Conservation (phyloP, 1,140 invertebrate species). For the Panagrolaimus sp. region DNA sequence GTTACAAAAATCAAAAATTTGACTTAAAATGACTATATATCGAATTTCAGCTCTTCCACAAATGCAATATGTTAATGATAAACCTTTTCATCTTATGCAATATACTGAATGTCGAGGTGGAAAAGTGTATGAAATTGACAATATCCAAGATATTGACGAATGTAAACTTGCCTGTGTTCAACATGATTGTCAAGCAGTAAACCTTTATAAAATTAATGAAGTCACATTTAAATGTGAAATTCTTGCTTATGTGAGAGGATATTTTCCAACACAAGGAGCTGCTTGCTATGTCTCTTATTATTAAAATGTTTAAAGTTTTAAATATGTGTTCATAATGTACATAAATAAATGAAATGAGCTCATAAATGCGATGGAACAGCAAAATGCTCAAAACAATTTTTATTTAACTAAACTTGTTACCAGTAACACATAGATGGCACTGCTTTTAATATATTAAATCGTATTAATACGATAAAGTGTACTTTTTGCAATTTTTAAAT, state of each 20-base stretch:
- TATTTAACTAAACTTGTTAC: too few species aligned
- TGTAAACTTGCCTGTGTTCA: conserved; percentile 47
- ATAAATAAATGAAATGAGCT: too few species aligned
- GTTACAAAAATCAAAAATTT: neutral
- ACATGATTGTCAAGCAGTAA: conserved; percentile 41
- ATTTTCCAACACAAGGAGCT: conserved; percentile 42
- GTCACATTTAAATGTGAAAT: conserved; percentile 51
- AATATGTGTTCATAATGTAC: too few species aligned
- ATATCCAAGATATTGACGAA: conserved; percentile 48
- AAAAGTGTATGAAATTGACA: conserved; percentile 46
- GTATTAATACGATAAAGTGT: too few species aligned
- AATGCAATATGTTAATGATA: conserved; percentile 43
- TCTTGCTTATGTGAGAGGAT: conserved; percentile 43
- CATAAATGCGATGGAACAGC: too few species aligned
- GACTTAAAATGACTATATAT: neutral
- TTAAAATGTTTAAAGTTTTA: conserved; percentile 7
- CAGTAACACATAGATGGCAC: too few species aligned
- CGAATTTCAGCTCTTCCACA: conserved; percentile 39
- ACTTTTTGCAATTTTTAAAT: too few species aligned
- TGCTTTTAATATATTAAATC: too few species aligned
- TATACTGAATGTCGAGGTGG: conserved; percentile 44
- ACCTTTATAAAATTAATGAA: conserved; percentile 45
- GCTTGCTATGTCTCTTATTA: conserved; percentile 46
- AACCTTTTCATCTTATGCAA: conserved; percentile 45
- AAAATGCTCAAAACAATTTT: too few species aligned